These are phyloP conservation scores for Phortica variegata DNA, from an alignment of 1,140 invertebrate genomes.

Conservation along the genomic window DNA sequence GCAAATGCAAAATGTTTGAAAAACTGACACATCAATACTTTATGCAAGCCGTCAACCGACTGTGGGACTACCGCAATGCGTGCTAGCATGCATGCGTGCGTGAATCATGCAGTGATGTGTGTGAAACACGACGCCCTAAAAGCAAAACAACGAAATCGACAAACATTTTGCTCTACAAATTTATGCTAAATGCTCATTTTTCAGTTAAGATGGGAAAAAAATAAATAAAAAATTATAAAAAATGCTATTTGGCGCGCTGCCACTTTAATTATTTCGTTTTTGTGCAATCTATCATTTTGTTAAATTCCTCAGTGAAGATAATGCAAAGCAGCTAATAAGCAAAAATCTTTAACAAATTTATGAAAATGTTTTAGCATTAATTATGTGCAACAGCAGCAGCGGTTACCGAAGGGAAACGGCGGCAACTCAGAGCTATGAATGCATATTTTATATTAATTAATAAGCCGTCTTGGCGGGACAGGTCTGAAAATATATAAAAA, in stretches of 20 bases:
- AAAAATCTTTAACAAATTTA: constrained; percentile 30
- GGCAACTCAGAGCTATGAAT: too few species aligned
- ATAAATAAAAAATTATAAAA: too few species aligned
- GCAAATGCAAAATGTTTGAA: constrained; percentile 45
- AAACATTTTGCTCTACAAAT: constrained; percentile 43
- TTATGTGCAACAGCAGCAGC: constrained; percentile 6
- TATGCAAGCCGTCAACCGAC: too few species aligned
- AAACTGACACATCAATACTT: not conserved
- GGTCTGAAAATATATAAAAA: too few species aligned
- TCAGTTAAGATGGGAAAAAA: too few species aligned
- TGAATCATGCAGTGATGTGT: too few species aligned
- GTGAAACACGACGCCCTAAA: not conserved
- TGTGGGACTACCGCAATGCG: too few species aligned
- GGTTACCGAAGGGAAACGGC: too few species aligned
- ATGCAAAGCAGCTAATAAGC: constrained; percentile 28
- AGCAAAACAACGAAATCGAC: not conserved
- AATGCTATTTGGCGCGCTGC: constrained; percentile 35
- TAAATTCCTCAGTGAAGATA: constrained; percentile 38
- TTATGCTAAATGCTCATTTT: constrained; percentile 33
- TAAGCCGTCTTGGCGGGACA: too few species aligned
- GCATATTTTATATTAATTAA: too few species aligned
- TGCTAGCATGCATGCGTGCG: too few species aligned
- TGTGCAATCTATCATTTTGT: constrained; percentile 48
- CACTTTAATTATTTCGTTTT: constrained; percentile 42
- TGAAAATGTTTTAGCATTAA: constrained; percentile 36